Evolutionary conservation across 2,113 vertebrate species (phyloP), one percentile per base, ranked within the genome.

Genomic region (Callithrix jacchus): DNA sequence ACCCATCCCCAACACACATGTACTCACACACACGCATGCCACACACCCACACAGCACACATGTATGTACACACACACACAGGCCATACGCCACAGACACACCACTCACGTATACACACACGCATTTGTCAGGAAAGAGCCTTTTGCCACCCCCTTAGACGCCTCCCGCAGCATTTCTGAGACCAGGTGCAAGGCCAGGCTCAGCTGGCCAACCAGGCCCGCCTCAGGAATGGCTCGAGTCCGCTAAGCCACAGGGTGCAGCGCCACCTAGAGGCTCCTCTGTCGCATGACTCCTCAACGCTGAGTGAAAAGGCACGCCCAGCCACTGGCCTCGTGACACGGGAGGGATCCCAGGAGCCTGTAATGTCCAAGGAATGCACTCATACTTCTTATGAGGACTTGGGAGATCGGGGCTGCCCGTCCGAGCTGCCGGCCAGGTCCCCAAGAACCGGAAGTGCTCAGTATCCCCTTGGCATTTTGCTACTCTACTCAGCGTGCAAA

Each of bases 211-310:
- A 32, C 12, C 37, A 11, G 35, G 82, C 76, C 87, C 21, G 12
- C 74, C 16, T 7, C 37, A 0, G 17, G 30, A 2, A 5, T 0
- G 2, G 54, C 9, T 13, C 0, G 0, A 8, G 25, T 16, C 7
- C 0, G 7, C 61, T 30, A 12, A 71, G 35, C 2, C 13, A 12
- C 47, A 1, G 82, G 61, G 8, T 21, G 18, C 61, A 21, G 64
- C 2, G 83, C 90, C 96, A 80, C 73, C 94, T 90, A 27, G 18
- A 84, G 93, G 90, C 40, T 32, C 6, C 64, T 49, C 56, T 6
- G 47, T 0, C 2, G 42, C 54, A 9, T 58, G 0, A 64, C 5
- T 64, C n/a, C 58, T 52, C 40, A 23, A 3, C 27, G 16, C 12
- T 3, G 32, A 1, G 17, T 23, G 4, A 21, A 68, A 13, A 20